A percentile compares a stretch with the other conserved stretches of the same genome.
These are phyloP conservation scores for Lynx canadensis DNA, from an alignment of 2,113 vertebrate genomes.

Conservation along the genomic window DNA sequence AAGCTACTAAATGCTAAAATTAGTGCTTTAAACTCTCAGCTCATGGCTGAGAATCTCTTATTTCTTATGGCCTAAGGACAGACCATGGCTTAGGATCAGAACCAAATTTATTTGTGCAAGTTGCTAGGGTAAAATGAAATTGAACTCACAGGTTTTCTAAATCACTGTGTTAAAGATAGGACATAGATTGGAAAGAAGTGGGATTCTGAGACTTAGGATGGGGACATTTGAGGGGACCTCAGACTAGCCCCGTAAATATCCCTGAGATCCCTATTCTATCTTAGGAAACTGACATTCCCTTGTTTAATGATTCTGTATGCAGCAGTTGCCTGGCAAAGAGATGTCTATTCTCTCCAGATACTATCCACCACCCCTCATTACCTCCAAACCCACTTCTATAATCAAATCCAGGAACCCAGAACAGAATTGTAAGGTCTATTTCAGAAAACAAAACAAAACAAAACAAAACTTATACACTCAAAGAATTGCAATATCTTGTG, in stretches of 20 bases:
- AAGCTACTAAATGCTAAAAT: neutral
- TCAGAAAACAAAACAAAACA: too few relatives aligned
- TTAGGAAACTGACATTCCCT: neutral
- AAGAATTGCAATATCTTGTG: neutral
- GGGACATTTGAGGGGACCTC: neutral
- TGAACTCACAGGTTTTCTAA: neutral
- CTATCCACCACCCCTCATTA: neutral
- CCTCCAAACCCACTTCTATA: neutral
- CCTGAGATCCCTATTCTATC: neutral
- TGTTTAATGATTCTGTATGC: neutral
- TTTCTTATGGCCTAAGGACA: neutral
- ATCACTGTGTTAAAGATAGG: neutral
- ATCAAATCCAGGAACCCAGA: neutral
- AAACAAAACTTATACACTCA: neutral
- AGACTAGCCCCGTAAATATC: neutral
- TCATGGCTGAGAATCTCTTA: neutral
- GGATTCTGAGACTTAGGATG: neutral
- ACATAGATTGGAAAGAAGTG: neutral
- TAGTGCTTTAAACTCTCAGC: neutral
- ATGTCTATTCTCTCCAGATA: neutral
- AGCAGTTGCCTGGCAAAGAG: neutral
- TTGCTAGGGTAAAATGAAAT: neutral
- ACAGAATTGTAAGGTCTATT: neutral
- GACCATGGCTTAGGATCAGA: neutral
- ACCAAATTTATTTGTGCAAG: neutral